Base-by-base conservation (phyloP, 2,888 invertebrate species). In the Allophyes oxyacanthae region DNA sequence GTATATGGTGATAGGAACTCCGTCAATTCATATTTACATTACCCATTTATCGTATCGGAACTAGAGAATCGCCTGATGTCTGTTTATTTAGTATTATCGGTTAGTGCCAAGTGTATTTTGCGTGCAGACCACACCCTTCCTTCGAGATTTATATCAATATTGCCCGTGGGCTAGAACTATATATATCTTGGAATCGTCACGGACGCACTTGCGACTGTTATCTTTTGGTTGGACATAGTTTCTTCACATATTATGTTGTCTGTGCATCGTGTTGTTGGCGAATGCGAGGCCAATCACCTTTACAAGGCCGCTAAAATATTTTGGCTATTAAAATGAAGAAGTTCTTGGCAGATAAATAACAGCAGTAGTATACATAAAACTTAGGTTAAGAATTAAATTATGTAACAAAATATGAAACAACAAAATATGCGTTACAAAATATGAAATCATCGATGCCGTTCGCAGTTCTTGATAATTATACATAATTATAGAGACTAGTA, bases 211-310 rank as follows among this genome's bases (percentile, higher is more conserved):
- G 55, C 49, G 46, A 44, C 32, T 53, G 26, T 53, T 55, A 52
- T 70, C 42, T 69, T 36, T 45, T 41, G 50, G 38, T 49, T 41
- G 37, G 44, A 34, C 34, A 45, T 40, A 44, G 49, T 41, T 46
- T 42, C 20, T 26, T 33, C 37, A 38, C 57, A 48, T 44, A 43
- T 51, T 44, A 52, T 61, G 43, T 45, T 59, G 28, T 42, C 41
- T 67, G 48, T 54, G 45, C 41, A 38, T 52, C 45, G 52, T 20
- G 30, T 46, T 60, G 44, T 72, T 60, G 52, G 62, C 70, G 68
- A 79, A 67, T 79, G 63, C 65, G 64, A 71, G 84, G 79, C 75
- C 84, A 83, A 58, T 87, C 81, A 84, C 83, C 83, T 85, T 71
- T 64, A 52, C 83, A 86, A 87, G 87, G 85, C 77, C 79, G 76